Evolutionary conservation across 1,140 invertebrate species (phyloP).

Genomic region (Mercenaria mercenaria): DNA sequence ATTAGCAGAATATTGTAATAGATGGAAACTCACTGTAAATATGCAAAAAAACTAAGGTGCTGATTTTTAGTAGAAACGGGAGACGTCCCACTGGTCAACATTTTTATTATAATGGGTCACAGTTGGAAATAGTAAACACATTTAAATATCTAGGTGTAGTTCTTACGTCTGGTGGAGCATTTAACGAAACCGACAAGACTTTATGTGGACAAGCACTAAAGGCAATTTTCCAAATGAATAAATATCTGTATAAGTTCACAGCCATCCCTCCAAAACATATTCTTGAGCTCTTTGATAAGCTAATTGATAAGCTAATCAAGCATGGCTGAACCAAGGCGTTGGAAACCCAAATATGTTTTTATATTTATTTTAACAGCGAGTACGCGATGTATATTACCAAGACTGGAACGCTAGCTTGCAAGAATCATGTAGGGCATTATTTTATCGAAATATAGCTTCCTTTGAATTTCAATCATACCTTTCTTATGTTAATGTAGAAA

Average conservation of each 20-base stretch:
- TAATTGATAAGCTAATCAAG: neutral
- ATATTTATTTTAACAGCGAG: neutral
- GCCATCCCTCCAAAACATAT: neutral
- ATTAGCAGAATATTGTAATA: neutral
- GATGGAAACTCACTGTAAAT: neutral
- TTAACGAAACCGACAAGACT: neutral
- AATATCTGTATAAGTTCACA: conserved; percentile 10
- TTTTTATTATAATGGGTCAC: neutral
- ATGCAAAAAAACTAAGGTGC: neutral
- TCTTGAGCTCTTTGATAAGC: conserved; percentile 3
- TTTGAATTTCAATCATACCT: neutral
- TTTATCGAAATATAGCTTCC: neutral
- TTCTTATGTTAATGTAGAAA: neutral
- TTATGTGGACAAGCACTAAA: neutral
- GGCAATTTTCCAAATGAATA: conserved; percentile 11
- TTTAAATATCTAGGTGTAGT: conserved; percentile 8
- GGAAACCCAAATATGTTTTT: neutral
- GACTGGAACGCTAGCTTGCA: neutral
- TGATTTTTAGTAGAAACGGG: neutral
- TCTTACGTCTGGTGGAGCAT: neutral
- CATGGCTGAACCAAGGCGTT: neutral
- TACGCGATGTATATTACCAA: neutral
- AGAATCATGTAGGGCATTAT: neutral
- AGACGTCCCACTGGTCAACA: neutral
- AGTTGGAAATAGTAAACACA: neutral